phyloP scores from a whole-genome alignment of 1,140 invertebrate genomes.

The Conopomorpha cramerella region DNA sequence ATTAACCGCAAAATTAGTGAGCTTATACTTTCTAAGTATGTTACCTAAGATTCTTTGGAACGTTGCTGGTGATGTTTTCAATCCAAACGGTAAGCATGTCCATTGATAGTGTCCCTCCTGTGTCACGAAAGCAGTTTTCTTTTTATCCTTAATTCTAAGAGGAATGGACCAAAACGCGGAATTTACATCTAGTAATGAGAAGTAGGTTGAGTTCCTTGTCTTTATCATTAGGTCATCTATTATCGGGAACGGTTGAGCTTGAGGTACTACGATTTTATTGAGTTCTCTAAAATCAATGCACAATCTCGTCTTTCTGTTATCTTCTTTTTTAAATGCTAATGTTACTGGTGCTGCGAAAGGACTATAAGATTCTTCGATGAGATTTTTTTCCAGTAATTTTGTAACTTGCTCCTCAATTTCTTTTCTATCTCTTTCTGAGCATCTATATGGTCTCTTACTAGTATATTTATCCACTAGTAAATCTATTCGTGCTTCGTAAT shows the following conservation, averaged over 20 bases:
- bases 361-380: conserved; percentile 34
- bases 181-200: no score
- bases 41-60: no score
- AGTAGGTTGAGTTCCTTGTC: not conserved
- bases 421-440: conserved; percentile 24
- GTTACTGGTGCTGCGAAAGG: no score
- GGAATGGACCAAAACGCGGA: conserved; percentile 1
- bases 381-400: conserved; percentile 23
- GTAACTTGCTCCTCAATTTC: conserved; percentile 29
- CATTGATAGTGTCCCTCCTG: no score
- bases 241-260: no score
- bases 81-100: no score
- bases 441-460: conserved; percentile 28
- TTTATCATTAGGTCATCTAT: not conserved
- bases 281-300: no score
- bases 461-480: conserved; percentile 30
- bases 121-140: not conserved
- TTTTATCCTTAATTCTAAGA: not conserved
- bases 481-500: no score
- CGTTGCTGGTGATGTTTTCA: conserved; percentile 3
- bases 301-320: not conserved
- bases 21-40: conserved; percentile 26
- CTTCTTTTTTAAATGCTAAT: conserved; percentile 2
- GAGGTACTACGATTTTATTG: no score
- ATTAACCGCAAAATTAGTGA: no score